Evolutionary conservation across 35 echinoderm and acorn worm genomes (phyloP).

Genomic region (Stichopus chloronotus): DNA sequence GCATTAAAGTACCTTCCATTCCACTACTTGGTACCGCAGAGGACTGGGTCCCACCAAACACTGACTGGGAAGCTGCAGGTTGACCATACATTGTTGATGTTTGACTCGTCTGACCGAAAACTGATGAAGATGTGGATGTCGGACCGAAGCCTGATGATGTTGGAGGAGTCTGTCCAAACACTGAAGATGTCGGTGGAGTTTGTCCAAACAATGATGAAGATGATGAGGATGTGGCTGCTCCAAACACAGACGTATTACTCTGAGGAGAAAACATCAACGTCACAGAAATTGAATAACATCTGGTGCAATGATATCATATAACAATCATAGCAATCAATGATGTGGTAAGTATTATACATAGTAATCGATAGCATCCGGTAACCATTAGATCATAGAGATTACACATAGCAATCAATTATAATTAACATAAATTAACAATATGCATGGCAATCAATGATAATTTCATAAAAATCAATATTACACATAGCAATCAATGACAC

Average conservation of each 20-base stretch:
- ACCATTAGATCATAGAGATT: no score
- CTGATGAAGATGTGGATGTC: background rate
- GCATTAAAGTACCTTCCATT: background rate
- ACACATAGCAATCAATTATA: no score
- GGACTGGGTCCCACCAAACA: slow-evolving; percentile 19
- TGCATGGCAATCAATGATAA: no score
- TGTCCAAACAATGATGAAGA: slow-evolving; percentile 27
- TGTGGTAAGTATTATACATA: no score
- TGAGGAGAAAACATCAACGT: background rate
- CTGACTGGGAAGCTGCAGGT: background rate
- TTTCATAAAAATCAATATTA: no score
- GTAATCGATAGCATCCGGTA: no score
- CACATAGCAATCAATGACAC: no score
- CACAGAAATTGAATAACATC: no score
- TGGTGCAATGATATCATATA: no score
- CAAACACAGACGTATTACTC: slow-evolving; percentile 38
- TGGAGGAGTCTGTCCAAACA: slow-evolving; percentile 17
- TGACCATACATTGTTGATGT: slow-evolving; percentile 21
- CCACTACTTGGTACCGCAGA: slow-evolving; percentile 11
- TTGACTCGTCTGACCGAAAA: background rate
- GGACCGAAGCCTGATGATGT: background rate
- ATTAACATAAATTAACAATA: no score
- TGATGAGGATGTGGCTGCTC: background rate
- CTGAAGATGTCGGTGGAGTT: background rate
- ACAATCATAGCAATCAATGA: no score